Conservation (phyloP, 1,140 invertebrate genomes). For the Aphelinus atriplicis region DNA sequence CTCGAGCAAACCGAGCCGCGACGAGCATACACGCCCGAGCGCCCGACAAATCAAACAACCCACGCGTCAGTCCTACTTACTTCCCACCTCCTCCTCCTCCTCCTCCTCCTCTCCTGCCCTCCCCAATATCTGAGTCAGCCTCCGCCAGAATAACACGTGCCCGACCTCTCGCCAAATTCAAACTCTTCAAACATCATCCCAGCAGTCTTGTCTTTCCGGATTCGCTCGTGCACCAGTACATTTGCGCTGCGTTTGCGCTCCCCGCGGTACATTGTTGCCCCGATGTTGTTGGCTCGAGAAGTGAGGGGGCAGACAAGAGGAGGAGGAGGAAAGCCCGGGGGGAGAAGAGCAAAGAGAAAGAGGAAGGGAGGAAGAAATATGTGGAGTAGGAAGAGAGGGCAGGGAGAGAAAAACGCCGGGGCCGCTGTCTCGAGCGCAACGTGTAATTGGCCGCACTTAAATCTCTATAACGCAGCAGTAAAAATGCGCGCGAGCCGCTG, state of each 20-base stretch:
- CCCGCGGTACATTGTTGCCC: not conserved
- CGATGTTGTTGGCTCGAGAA: no score
- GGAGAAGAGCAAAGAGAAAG: constrained; percentile 30
- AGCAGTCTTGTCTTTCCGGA: no score
- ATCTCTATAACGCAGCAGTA: constrained; percentile 62
- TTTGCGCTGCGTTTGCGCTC: no score
- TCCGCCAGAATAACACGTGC: no score
- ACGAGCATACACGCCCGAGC: constrained; percentile 1
- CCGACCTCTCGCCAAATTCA: no score
- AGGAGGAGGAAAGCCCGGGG: not conserved
- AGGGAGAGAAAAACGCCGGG: constrained; percentile 36
- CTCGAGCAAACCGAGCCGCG: constrained; percentile 20
- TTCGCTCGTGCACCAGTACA: no score
- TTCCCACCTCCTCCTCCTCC: not conserved
- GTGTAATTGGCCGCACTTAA: constrained; percentile 65
- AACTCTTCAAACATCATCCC: no score
- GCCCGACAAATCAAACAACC: constrained; percentile 35
- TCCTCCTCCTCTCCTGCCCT: not conserved
- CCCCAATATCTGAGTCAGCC: no score
- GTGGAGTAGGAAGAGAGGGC: not conserved
- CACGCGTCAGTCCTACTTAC: not conserved
- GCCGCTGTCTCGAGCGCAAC: constrained; percentile 28
- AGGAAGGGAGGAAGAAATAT: constrained; percentile 24
- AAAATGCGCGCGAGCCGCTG: constrained; percentile 56
- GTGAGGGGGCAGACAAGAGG: not conserved